These are phyloP conservation scores for Nothocercus nigrocapillus DNA, from an alignment of 2,113 vertebrate genomes.

Conservation along the genomic window DNA sequence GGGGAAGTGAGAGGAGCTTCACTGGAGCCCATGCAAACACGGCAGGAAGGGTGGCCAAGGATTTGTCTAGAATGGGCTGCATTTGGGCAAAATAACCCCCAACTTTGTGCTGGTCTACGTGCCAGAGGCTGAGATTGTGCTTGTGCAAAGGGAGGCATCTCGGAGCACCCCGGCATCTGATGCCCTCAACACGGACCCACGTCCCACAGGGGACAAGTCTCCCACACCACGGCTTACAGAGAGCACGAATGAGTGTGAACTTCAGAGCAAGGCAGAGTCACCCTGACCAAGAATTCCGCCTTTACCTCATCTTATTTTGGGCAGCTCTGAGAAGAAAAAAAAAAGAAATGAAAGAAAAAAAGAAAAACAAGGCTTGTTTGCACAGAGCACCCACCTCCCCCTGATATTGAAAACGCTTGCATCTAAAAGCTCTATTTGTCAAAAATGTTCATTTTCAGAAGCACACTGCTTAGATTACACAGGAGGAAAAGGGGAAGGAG, in stretches of 20 bases:
- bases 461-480: too few species aligned
- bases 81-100: neutral
- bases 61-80: neutral
- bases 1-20: neutral
- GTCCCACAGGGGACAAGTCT: neutral
- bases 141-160: neutral
- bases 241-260: neutral
- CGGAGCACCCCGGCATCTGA: accelerated
- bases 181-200: neutral
- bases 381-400: neutral
- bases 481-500: neutral
- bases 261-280: neutral
- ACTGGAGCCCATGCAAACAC: neutral
- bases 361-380: neutral
- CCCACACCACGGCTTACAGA: neutral
- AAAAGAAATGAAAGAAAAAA: too few species aligned
- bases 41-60: conserved; percentile 6
- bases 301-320: neutral
- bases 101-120: neutral
- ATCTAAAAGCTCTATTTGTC: neutral
- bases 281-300: neutral
- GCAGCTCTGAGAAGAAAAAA: too few species aligned
- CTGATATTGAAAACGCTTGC: neutral
- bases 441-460: neutral
- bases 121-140: neutral